These are phyloP conservation scores for Petroica traversi DNA, from an alignment of 2,113 vertebrate species.

Conservation along the genomic window DNA sequence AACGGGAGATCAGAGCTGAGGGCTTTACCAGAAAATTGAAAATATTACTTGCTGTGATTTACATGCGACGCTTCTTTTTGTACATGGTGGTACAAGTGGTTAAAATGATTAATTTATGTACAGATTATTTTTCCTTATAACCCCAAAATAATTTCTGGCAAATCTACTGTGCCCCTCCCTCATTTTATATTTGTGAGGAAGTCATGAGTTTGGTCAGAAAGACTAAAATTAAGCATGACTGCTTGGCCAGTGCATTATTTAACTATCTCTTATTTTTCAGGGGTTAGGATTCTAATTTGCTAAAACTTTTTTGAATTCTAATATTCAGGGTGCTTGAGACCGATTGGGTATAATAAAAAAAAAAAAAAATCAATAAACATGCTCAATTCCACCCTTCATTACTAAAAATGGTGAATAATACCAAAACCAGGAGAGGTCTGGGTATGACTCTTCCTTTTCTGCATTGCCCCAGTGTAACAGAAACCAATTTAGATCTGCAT, in stretches of 20 bases:
- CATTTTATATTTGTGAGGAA: not conserved
- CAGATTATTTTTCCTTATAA: not conserved
- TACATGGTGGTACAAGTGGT: not conserved
- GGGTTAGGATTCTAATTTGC: not conserved
- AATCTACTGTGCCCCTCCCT: not conserved
- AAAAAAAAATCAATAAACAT: not conserved
- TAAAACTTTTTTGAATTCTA: not conserved
- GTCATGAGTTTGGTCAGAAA: not conserved
- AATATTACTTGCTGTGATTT: not conserved
- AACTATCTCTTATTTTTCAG: not conserved
- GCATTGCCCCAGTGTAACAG: not conserved
- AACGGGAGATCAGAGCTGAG: not conserved
- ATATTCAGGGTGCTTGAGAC: not conserved
- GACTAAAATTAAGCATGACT: not conserved
- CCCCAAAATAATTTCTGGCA: not conserved
- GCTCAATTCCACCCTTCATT: not conserved
- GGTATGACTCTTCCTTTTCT: not conserved
- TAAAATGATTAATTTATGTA: not conserved
- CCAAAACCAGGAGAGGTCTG: not conserved
- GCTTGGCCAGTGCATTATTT: not conserved
- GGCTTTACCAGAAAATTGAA: slow-evolving; percentile 1
- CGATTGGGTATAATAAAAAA: not conserved
- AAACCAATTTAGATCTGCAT: not conserved
- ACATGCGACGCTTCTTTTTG: not conserved
- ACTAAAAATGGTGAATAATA: not conserved